Percentiles rank a stretch among this genome's conserved stretches.
phyloP scores from a whole-genome alignment of 1,140 invertebrate species.

The Phthorimaea operculella region DNA sequence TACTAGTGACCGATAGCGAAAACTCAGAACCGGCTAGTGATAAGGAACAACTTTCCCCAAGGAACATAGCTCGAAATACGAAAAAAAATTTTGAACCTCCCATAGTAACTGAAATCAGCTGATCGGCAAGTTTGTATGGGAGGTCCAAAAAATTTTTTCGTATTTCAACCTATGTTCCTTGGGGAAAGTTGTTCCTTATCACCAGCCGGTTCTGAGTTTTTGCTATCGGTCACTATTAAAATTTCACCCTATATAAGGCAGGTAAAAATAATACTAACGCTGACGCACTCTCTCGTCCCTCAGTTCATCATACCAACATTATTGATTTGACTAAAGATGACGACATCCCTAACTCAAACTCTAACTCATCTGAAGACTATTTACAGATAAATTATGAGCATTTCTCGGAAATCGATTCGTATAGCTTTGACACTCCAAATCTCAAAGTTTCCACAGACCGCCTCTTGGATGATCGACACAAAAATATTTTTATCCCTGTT shows the following conservation, averaged over 20 bases:
- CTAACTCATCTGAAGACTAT: background rate
- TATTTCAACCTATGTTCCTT: too few species aligned
- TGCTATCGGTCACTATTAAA: too few species aligned
- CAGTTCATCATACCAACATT: background rate
- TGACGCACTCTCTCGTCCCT: background rate
- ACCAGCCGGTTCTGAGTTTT: too few species aligned
- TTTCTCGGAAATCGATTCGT: background rate
- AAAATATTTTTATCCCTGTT: conserved; percentile 21
- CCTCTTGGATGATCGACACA: conserved; percentile 1
- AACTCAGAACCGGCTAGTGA: too few species aligned
- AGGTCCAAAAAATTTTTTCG: too few species aligned
- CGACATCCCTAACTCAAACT: background rate
- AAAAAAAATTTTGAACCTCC: too few species aligned
- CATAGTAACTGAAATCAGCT: too few species aligned
- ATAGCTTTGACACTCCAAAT: background rate
- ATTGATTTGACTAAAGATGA: background rate
- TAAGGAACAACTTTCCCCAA: too few species aligned
- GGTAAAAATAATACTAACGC: background rate
- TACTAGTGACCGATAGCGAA: too few species aligned
- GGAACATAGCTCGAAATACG: too few species aligned
- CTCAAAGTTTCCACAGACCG: background rate
- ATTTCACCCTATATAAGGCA: background rate
- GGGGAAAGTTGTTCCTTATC: too few species aligned
- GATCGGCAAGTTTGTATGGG: too few species aligned
- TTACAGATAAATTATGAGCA: background rate